Base-by-base conservation (phyloP, 2,888 invertebrate species). In the Zootermopsis nevadensis region DNA sequence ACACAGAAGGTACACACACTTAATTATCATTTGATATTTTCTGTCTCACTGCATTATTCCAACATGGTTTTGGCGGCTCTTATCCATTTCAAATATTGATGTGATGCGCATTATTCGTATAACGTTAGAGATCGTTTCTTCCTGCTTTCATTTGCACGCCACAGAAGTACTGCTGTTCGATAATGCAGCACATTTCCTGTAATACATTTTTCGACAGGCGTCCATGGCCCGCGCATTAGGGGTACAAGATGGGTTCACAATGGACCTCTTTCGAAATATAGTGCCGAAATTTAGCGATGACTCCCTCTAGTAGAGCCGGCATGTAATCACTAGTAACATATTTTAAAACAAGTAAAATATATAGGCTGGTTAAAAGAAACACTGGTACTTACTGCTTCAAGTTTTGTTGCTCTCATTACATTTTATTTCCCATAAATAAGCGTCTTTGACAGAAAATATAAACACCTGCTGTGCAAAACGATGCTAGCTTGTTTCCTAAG, bases 381-480 rank as follows among this genome's bases (percentile, higher is more conserved):
- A 81, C 55, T 79, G 74, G 77, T 83, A 85, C 84, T 83, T 84
- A 85, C 84, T 83, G 82, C 83, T 84, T 83, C 82, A 79, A 76
- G 81, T 84, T 83, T 84, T 84, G 83, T 84, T 84, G 82, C 83
- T 77, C 72, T 81, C 84, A 84, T 84, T 82, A 83, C 83, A 76
- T 84, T 84, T 85, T 85, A 85, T 85, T 84, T 85, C 84, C 83
- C 84, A 85, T 85, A 85, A 85, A 85, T 85, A 85, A 83, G 85
- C 85, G 83, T 85, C 84, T 85, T 85, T 85, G 85, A 85, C 85
- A 85, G 85, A 84, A 85, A 85, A 85, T 85, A 85, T 84, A 85
- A 85, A 84, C 85, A 84, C 84, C 84, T 85, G 85, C 85, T 84
- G 85, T 84, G 85, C 85, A 77, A 82, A 83, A 55, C 83, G 84